These are phyloP conservation scores for Odontocerum albicorne DNA, from an alignment of 2,888 invertebrate genomes.

Conservation along the genomic window DNA sequence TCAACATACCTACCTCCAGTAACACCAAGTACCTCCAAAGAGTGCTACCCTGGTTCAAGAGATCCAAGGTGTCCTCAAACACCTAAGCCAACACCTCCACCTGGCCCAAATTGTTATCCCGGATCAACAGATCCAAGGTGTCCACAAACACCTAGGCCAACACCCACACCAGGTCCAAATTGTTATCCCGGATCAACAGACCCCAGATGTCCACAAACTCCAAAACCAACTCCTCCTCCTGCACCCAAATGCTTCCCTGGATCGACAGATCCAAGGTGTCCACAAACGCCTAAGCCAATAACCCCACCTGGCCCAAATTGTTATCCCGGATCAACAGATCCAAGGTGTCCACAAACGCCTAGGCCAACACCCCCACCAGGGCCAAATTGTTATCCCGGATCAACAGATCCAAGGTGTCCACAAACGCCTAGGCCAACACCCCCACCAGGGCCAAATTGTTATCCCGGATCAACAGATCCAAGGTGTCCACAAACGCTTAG, in stretches of 20 bases:
- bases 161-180: conserved; percentile 37
- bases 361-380: conserved; percentile 37
- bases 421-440: conserved; percentile 38
- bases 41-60: conserved; percentile 44
- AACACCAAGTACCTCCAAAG: conserved; percentile 37
- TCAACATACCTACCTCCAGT: conserved; percentile 39
- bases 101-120: conserved; percentile 39
- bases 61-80: conserved; percentile 42
- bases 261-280: conserved; percentile 39
- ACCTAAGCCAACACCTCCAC: conserved; percentile 31
- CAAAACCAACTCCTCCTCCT: conserved; percentile 35
- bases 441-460: conserved; percentile 39
- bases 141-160: conserved; percentile 46
- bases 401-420: conserved; percentile 43
- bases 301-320: conserved; percentile 35
- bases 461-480: conserved; percentile 40
- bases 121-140: conserved; percentile 45
- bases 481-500: conserved; percentile 38
- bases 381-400: conserved; percentile 40
- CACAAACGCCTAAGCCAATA: conserved; percentile 25
- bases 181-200: conserved; percentile 42
- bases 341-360: conserved; percentile 39
- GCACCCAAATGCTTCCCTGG: conserved; percentile 42
- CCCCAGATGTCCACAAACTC: conserved; percentile 42
- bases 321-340: conserved; percentile 43